phyloP scores from a whole-genome alignment of 23 tunicate genomes.

The Halocynthia roretzi region DNA sequence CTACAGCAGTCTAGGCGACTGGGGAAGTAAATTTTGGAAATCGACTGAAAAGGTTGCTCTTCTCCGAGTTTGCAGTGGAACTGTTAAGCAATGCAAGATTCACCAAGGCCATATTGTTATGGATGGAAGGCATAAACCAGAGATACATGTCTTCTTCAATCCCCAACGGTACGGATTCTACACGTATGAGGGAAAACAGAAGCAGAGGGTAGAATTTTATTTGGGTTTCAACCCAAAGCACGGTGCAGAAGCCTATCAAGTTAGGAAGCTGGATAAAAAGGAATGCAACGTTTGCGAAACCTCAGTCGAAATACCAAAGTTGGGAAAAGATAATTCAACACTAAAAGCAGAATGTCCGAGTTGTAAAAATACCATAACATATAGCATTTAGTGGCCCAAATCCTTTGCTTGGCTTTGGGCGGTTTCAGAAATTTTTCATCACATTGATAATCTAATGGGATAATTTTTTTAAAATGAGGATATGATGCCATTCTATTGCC shows the following conservation, averaged over 20 bases:
- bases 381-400: too few species aligned
- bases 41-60: neutral
- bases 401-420: too few species aligned
- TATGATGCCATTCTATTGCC: too few species aligned
- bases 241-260: conserved; percentile 30
- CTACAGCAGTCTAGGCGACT: conserved; percentile 20
- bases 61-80: conserved; percentile 45
- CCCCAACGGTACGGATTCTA: conserved; percentile 34
- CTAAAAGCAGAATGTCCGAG: too few species aligned
- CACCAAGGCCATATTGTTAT: conserved; percentile 27
- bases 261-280: conserved; percentile 1
- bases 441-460: too few species aligned
- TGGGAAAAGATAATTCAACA: too few species aligned
- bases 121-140: conserved; percentile 17
- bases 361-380: too few species aligned
- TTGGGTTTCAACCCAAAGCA: conserved; percentile 34
- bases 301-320: conserved; percentile 1
- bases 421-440: too few species aligned
- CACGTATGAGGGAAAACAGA: conserved; percentile 18
- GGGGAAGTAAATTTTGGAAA: conserved; percentile 49
- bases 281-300: neutral
- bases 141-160: conserved; percentile 22
- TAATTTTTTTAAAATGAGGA: too few species aligned
- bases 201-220: conserved; percentile 43
- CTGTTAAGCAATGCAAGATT: conserved; percentile 6